Conservation (phyloP, 2,888 invertebrate species). For the Clivina fossor region DNA sequence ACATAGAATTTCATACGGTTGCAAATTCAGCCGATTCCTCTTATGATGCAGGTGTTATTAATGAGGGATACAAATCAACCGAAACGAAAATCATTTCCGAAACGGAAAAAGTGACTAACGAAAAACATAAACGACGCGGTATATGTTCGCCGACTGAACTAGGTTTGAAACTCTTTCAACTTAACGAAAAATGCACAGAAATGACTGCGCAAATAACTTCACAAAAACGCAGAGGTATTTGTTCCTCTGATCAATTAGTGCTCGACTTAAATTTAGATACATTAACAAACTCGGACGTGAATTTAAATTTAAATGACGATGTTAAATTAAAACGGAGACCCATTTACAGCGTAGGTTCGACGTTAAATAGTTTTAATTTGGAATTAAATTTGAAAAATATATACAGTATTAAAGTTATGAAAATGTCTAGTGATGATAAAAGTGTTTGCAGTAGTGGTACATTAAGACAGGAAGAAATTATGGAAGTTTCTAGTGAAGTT, state of each 20-base stretch:
- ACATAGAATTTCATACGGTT: slow-evolving; percentile 56
- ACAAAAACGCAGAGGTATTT: slow-evolving; percentile 61
- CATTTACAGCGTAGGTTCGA: slow-evolving; percentile 25
- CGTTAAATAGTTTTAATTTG: slow-evolving; percentile 21
- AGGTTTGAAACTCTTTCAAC: slow-evolving; percentile 50
- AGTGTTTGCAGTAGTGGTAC: slow-evolving; percentile 28
- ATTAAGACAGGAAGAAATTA: slow-evolving; percentile 24
- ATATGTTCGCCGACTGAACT: slow-evolving; percentile 59
- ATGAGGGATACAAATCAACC: slow-evolving; percentile 45
- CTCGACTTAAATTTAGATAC: slow-evolving; percentile 53
- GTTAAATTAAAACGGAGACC: slow-evolving; percentile 31
- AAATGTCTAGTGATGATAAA: slow-evolving; percentile 28
- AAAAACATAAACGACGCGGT: slow-evolving; percentile 46
- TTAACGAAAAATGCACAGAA: slow-evolving; percentile 54
- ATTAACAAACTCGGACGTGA: slow-evolving; percentile 59
- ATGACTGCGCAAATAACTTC: slow-evolving; percentile 55
- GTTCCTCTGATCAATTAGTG: slow-evolving; percentile 58
- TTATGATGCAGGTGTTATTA: slow-evolving; percentile 31
- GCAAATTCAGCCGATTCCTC: slow-evolving; percentile 53
- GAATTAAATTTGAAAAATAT: slow-evolving; percentile 28
- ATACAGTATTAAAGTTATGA: slow-evolving; percentile 22
- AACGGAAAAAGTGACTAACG: slow-evolving; percentile 14
- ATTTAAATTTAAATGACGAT: slow-evolving; percentile 57
- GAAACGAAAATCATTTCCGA: slow-evolving; percentile 42
- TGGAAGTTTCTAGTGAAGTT: slow-evolving; percentile 55